A percentile compares a stretch with the other conserved stretches of the same genome.
Conservation (phyloP, 2,888 invertebrate genomes). For the Parnassius orleans region DNA sequence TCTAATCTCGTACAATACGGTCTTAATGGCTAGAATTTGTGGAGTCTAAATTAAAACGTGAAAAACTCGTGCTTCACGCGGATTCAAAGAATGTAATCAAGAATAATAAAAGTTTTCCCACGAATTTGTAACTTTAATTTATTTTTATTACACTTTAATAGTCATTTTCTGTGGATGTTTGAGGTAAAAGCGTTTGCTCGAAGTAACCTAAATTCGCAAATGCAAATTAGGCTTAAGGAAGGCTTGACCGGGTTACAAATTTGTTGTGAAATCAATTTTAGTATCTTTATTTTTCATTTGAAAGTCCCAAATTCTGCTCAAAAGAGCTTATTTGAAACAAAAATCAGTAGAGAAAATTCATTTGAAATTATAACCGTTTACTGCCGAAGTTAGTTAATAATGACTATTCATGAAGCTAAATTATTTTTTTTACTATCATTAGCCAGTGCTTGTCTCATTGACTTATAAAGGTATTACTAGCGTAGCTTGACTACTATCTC, state of each 20-base stretch:
- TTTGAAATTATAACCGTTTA: too few species aligned
- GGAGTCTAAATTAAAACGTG: conserved; percentile 7
- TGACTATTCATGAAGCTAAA: too few species aligned
- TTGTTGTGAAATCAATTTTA: conserved; percentile 15
- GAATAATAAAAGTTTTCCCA: conserved; percentile 17
- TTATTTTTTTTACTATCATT: too few species aligned
- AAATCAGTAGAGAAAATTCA: too few species aligned
- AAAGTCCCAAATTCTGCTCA: neutral
- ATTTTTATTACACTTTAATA: conserved; percentile 15
- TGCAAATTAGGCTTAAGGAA: conserved; percentile 20
- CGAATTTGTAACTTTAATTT: conserved; percentile 3
- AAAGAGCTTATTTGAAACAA: too few species aligned
- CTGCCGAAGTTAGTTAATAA: too few species aligned
- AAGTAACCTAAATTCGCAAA: conserved; percentile 14
- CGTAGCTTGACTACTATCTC: too few species aligned
- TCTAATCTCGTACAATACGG: conserved; percentile 17
- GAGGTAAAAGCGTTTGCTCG: neutral
- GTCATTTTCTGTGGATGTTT: conserved; percentile 3
- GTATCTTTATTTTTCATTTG: conserved; percentile 20
- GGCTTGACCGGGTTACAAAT: conserved; percentile 20
- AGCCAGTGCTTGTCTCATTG: too few species aligned
- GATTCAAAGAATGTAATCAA: conserved; percentile 24
- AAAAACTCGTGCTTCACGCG: conserved; percentile 9
- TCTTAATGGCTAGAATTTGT: conserved; percentile 20
- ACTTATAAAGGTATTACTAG: too few species aligned